Percentiles rank a stretch among this genome's conserved stretches.
Evolutionary conservation across 1,140 invertebrate species (phyloP).

Genomic region (Melanaphis sacchari): DNA sequence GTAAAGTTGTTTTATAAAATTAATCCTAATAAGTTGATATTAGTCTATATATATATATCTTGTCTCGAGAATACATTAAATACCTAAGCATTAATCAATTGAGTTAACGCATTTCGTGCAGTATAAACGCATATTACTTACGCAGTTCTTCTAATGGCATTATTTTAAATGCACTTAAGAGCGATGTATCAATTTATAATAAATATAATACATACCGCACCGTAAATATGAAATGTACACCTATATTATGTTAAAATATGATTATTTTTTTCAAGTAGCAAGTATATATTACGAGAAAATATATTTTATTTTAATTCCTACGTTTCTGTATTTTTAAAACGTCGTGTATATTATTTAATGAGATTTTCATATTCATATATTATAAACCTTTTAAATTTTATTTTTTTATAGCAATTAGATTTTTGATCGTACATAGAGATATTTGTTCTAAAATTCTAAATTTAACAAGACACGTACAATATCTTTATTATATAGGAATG

Average conservation of each 20-base stretch:
- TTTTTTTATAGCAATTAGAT: background rate
- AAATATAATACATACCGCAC: background rate
- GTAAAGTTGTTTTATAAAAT: background rate
- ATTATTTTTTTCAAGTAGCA: background rate
- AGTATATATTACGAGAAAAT: background rate
- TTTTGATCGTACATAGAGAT: background rate
- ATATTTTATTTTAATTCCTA: background rate
- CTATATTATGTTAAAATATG: background rate
- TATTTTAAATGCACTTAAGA: constrained; percentile 1
- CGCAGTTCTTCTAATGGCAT: background rate
- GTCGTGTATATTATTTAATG: background rate
- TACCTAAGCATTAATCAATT: background rate
- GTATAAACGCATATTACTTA: constrained; percentile 4
- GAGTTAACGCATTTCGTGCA: background rate
- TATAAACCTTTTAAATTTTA: background rate
- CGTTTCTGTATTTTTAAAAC: background rate
- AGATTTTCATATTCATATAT: background rate
- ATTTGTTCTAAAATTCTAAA: background rate
- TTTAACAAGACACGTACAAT: background rate
- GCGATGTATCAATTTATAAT: background rate
- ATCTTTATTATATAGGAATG: background rate
- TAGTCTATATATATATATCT: background rate
- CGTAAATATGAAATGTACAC: background rate
- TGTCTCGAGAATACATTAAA: constrained; percentile 1
- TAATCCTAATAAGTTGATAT: background rate